Evolutionary conservation across 2,113 vertebrate species (phyloP).

Genomic region (Polypterus bichir): DNA sequence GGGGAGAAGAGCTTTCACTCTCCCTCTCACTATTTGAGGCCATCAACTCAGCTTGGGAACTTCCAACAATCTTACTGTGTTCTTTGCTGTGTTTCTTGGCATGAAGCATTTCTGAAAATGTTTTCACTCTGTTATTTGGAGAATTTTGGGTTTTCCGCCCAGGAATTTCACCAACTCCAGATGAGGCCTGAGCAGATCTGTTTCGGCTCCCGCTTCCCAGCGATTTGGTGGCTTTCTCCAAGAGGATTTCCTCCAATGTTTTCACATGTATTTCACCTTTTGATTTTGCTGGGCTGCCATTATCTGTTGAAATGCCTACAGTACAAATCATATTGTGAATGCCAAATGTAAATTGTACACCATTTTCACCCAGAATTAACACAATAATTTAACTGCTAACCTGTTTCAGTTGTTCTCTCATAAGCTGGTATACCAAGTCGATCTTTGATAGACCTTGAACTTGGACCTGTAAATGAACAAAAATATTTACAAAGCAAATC

Average conservation of each 20-base stretch:
- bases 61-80: slow-evolving; percentile 32
- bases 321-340: too few species aligned
- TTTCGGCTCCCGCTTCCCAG: slow-evolving; percentile 31
- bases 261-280: slow-evolving; percentile 68
- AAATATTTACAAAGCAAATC: not conserved
- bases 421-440: slow-evolving; percentile 52
- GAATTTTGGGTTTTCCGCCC: slow-evolving; percentile 23
- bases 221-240: slow-evolving; percentile 63
- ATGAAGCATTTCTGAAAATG: slow-evolving; percentile 52
- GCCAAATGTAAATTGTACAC: too few species aligned
- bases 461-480: slow-evolving; percentile 34
- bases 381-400: slow-evolving; percentile 26
- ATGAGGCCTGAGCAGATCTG: slow-evolving; percentile 15
- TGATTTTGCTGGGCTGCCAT: slow-evolving; percentile 24
- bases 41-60: slow-evolving; percentile 6
- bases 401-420: slow-evolving; percentile 29
- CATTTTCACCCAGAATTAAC: too few species aligned
- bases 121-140: slow-evolving; percentile 34
- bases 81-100: slow-evolving; percentile 57
- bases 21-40: slow-evolving; percentile 10
- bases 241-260: slow-evolving; percentile 79
- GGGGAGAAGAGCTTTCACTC: slow-evolving; percentile 16
- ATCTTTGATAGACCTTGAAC: slow-evolving; percentile 55
- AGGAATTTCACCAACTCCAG: slow-evolving; percentile 24
- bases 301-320: slow-evolving; percentile 28